Evolutionary conservation across 1,140 invertebrate genomes (phyloP).

Genomic region (Dendrolimus punctatus): DNA sequence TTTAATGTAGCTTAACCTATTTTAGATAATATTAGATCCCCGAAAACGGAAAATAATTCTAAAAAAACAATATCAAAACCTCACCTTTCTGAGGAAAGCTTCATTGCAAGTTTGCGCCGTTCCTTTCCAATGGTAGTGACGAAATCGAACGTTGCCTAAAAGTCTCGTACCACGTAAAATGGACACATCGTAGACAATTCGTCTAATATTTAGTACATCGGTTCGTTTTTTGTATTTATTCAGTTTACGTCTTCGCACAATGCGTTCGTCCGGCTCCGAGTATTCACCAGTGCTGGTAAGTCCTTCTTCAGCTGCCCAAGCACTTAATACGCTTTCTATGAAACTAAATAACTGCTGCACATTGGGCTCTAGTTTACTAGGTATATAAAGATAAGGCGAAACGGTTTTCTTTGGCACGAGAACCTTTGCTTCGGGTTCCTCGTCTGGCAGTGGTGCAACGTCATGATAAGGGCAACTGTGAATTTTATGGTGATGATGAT

Average conservation of each 20-base stretch:
- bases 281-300: slow-evolving; percentile 78
- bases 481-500: slow-evolving; percentile 59
- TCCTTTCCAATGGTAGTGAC: slow-evolving; percentile 82
- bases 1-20: too few species aligned
- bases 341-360: slow-evolving; percentile 85
- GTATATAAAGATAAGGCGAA: slow-evolving; percentile 67
- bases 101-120: slow-evolving; percentile 83
- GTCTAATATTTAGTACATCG: slow-evolving; percentile 75
- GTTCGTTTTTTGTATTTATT: slow-evolving; percentile 77
- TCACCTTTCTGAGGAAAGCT: slow-evolving; percentile 82
- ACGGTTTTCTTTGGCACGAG: slow-evolving; percentile 57
- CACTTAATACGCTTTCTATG: slow-evolving; percentile 79
- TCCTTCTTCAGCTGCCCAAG: slow-evolving; percentile 79
- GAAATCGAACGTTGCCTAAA: slow-evolving; percentile 76
- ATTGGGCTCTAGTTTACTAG: slow-evolving; percentile 76
- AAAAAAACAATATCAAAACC: slow-evolving; percentile 5
- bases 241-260: slow-evolving; percentile 75
- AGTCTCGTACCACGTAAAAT: slow-evolving; percentile 75
- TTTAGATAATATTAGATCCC: too few species aligned
- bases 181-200: slow-evolving; percentile 77
- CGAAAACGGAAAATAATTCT: too few species aligned
- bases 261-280: slow-evolving; percentile 76
- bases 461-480: slow-evolving; percentile 64
- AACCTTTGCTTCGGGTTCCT: slow-evolving; percentile 49
- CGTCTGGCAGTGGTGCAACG: slow-evolving; percentile 49